phyloP scores from a whole-genome alignment of 2,113 vertebrate species.

The Semicossyphus pulcher region DNA sequence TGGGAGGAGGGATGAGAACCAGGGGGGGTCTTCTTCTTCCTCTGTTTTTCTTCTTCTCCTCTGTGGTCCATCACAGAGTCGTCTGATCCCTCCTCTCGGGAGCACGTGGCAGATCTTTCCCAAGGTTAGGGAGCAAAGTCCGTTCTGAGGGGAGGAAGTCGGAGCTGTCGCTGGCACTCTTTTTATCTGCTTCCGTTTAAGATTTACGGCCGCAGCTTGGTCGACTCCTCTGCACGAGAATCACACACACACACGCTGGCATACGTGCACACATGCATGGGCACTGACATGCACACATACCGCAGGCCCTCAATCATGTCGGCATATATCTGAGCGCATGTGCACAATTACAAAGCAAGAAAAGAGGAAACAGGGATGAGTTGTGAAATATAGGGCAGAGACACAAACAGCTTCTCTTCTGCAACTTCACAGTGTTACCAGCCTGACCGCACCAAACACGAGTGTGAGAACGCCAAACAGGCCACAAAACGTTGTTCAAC shows the following conservation, averaged over 20 bases:
- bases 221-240: conserved; percentile 41
- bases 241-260: conserved; percentile 4
- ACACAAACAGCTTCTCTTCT: conserved; percentile 30
- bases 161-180: conserved; percentile 59
- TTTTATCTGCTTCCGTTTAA: conserved; percentile 67
- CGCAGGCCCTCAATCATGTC: conserved; percentile 13
- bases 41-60: neutral
- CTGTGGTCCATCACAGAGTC: conserved; percentile 29
- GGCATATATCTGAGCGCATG: neutral
- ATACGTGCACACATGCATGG: neutral
- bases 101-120: conserved; percentile 59
- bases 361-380: conserved; percentile 34
- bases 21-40: conserved; percentile 6
- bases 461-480: conserved; percentile 40
- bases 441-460: neutral
- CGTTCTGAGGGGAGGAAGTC: conserved; percentile 58
- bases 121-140: conserved; percentile 64
- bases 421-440: conserved; percentile 39
- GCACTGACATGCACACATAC: conserved; percentile 33
- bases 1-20: conserved; percentile 13
- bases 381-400: conserved; percentile 57
- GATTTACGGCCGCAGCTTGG: conserved; percentile 45
- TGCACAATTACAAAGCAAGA: neutral
- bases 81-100: conserved; percentile 17
- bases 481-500: conserved; percentile 52